These are phyloP conservation scores for Garrulus glandarius DNA, from an alignment of 2,797 vertebrate species.

Conservation along the genomic window DNA sequence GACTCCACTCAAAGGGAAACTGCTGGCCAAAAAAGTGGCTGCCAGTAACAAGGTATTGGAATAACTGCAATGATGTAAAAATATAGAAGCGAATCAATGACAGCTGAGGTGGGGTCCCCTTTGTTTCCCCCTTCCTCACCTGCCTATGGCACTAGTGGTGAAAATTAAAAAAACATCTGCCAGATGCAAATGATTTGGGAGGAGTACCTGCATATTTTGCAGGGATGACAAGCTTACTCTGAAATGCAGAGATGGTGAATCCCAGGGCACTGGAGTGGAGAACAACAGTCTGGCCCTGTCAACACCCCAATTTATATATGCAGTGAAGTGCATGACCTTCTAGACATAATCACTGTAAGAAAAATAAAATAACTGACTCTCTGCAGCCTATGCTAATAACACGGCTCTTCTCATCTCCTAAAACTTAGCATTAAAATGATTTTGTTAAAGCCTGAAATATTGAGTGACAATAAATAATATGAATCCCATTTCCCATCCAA, in stretches of 20 bases:
- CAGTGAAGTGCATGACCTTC: neutral
- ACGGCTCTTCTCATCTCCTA: neutral
- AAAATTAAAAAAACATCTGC: neutral
- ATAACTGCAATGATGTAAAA: neutral
- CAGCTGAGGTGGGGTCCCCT: neutral
- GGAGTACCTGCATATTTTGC: neutral
- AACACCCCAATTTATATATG: neutral
- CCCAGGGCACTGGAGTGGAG: neutral
- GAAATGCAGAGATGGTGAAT: neutral
- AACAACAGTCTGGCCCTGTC: neutral
- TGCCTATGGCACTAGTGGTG: neutral
- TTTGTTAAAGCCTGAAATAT: conserved; percentile 8
- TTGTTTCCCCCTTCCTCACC: neutral
- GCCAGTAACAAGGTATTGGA: neutral
- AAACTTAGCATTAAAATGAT: conserved; percentile 8
- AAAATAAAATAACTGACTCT: neutral
- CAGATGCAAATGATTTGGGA: neutral
- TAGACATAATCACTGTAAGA: neutral
- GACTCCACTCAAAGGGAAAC: neutral
- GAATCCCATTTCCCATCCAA: conserved; percentile 39
- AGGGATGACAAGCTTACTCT: accelerated
- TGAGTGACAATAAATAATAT: conserved; percentile 43
- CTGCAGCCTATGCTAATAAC: neutral
- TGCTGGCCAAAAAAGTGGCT: neutral
- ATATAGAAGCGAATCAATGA: neutral